These are phyloP conservation scores for Xenopus tropicalis DNA, from an alignment of 2,113 vertebrate species.

Conservation along the genomic window UCB_Xtro_10.0 CM004448.2:50613001-50613500, in stretches of 20 bases:
- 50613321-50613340: slow-evolving; percentile 18
- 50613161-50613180: too few relatives aligned
- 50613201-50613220: too few relatives aligned
- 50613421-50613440: slow-evolving; percentile 35
- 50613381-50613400: slow-evolving; percentile 25
- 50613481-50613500: neutral
- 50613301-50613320: neutral
- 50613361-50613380: slow-evolving; percentile 20
- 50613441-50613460: slow-evolving; percentile 24
- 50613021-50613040: too few relatives aligned
- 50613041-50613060: too few relatives aligned
- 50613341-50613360: slow-evolving; percentile 26
- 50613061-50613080: too few relatives aligned
- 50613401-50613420: slow-evolving; percentile 22
- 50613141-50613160: too few relatives aligned
- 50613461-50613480: slow-evolving; percentile 10
- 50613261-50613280: neutral
- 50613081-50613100: too few relatives aligned
- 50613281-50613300: neutral
- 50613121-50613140: too few relatives aligned
- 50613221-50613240: too few relatives aligned
- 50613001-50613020: too few relatives aligned
- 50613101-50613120: too few relatives aligned
- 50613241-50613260: neutral
- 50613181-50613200: too few relatives aligned